Percentiles rank a stretch among this genome's conserved stretches.
Evolutionary conservation across 2,797 vertebrate species (phyloP).

Genomic region (Podarcis siculus): DNA sequence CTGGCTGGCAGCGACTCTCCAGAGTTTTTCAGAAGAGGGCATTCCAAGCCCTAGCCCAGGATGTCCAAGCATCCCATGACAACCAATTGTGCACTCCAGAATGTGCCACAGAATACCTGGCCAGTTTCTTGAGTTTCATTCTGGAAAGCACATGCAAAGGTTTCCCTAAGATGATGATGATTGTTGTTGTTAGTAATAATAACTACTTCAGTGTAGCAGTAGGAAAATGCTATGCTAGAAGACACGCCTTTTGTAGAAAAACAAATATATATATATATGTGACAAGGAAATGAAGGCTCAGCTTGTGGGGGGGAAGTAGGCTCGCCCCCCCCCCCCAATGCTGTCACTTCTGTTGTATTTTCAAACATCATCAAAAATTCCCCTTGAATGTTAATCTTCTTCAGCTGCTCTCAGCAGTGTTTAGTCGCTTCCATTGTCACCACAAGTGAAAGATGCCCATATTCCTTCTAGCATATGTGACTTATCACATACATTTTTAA

Average conservation of each 20-base stretch:
- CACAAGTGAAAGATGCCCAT: constrained; percentile 73
- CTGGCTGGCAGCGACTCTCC: too few species aligned
- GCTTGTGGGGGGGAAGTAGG: background rate
- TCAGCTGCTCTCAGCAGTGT: constrained; percentile 63
- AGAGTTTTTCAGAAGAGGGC: too few species aligned
- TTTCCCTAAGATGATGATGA: background rate
- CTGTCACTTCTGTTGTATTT: constrained; percentile 57
- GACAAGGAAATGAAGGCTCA: constrained; percentile 35
- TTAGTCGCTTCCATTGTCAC: constrained; percentile 68
- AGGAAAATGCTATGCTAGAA: background rate
- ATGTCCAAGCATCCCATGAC: background rate
- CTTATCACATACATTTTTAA: constrained; percentile 79
- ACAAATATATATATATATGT: background rate
- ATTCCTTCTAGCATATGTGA: constrained; percentile 77
- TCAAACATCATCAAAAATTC: constrained; percentile 70
- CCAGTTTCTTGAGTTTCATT: background rate
- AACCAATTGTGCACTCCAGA: background rate
- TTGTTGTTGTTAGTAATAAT: too few species aligned
- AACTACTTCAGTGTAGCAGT: background rate
- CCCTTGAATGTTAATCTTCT: constrained; percentile 69
- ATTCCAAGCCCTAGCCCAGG: background rate
- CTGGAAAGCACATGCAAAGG: background rate
- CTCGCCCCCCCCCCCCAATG: constrained; percentile 22
- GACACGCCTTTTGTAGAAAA: constrained; percentile 37
- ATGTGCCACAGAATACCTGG: background rate